phyloP scores from a whole-genome alignment of 2,113 vertebrate genomes.

The Xyrauchen texanus region DNA sequence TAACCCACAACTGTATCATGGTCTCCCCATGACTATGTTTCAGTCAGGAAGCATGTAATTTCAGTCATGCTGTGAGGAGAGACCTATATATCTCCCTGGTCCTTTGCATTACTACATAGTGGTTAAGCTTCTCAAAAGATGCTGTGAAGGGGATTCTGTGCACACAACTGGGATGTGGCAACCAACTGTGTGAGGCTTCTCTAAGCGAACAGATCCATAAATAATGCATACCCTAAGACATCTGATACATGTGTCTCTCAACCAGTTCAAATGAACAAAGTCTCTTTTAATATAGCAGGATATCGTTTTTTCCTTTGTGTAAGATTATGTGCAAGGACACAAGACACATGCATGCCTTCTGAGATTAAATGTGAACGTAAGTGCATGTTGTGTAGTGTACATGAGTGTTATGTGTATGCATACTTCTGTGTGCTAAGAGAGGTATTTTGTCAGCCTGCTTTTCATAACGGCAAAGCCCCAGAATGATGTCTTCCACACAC shows the following conservation, averaged over 20 bases:
- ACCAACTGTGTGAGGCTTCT: constrained; percentile 29
- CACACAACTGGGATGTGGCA: constrained; percentile 33
- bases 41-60: not conserved
- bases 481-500: constrained; percentile 12
- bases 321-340: not conserved
- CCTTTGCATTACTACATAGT: not conserved
- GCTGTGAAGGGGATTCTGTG: constrained; percentile 28
- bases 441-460: not conserved
- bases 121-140: not conserved
- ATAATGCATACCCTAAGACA: constrained; percentile 58
- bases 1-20: no score
- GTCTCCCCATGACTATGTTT: not conserved
- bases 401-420: not conserved
- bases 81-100: not conserved
- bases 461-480: constrained; percentile 2
- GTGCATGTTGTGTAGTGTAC: not conserved
- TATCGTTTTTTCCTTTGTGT: not conserved
- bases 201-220: constrained; percentile 47
- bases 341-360: constrained; percentile 9
- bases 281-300: constrained; percentile 40
- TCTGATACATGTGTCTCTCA: constrained; percentile 58
- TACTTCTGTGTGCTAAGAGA: not conserved
- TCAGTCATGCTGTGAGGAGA: not conserved
- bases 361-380: not conserved
- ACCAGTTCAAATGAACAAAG: constrained; percentile 46